Evolutionary conservation across 2,113 vertebrate species (phyloP).

Genomic region (Pholis gunnellus): DNA sequence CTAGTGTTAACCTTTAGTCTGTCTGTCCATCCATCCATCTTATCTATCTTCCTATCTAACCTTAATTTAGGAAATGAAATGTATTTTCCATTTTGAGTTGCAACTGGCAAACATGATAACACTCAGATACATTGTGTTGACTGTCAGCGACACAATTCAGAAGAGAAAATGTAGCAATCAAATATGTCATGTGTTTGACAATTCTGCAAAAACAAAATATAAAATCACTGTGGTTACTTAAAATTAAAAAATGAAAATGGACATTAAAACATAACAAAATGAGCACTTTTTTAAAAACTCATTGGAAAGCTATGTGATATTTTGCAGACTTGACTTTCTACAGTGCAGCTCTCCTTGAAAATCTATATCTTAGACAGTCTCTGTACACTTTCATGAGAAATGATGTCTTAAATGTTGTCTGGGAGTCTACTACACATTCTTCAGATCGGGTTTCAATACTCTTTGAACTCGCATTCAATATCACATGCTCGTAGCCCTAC

Average conservation of each 20-base stretch:
- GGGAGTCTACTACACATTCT: slow-evolving; percentile 29
- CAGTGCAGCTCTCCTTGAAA: background rate
- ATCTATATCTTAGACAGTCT: background rate
- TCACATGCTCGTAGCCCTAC: background rate
- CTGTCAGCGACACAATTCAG: background rate
- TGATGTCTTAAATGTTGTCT: slow-evolving; percentile 13
- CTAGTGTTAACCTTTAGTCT: background rate
- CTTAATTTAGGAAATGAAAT: background rate
- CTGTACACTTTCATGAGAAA: slow-evolving; percentile 4
- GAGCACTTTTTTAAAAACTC: background rate
- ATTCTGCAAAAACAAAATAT: background rate
- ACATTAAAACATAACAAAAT: too few species aligned
- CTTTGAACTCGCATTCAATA: slow-evolving; percentile 28
- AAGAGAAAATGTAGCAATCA: too few species aligned
- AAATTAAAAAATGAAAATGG: background rate
- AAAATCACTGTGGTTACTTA: background rate
- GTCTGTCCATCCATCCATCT: background rate
- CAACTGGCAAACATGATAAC: background rate
- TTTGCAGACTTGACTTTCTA: background rate
- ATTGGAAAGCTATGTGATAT: background rate
- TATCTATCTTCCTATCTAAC: background rate
- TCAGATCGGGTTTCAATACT: slow-evolving; percentile 40
- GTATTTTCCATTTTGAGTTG: background rate
- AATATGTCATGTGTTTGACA: too few species aligned
- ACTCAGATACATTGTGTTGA: background rate